Conservation (phyloP, 2,888 invertebrate species). For the Pasiphila rectangulata region DNA sequence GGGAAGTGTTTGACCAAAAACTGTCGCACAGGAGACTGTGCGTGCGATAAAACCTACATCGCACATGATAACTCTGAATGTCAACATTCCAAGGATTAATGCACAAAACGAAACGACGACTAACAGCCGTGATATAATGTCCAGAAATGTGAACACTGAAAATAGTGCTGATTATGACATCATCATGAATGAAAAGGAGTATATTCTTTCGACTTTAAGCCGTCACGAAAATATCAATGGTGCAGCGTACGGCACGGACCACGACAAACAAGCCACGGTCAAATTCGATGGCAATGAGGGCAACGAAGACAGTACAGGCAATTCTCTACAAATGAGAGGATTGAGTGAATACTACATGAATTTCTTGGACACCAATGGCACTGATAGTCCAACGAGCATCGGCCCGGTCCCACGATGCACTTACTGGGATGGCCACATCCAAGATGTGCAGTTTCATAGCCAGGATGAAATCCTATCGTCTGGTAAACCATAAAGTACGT, state of each 20-base stretch:
- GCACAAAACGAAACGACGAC: too few species aligned
- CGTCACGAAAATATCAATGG: too few species aligned
- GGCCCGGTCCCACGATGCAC: not conserved
- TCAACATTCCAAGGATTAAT: too few species aligned
- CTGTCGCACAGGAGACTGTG: constrained; percentile 8
- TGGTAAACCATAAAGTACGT: too few species aligned
- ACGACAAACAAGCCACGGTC: too few species aligned
- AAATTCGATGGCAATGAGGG: not conserved
- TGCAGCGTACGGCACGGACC: too few species aligned
- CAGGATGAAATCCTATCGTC: not conserved
- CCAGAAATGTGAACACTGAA: too few species aligned
- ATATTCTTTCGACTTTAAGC: too few species aligned
- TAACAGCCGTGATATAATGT: too few species aligned
- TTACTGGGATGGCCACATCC: not conserved
- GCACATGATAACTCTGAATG: not conserved
- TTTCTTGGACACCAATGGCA: not conserved
- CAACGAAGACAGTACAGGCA: not conserved
- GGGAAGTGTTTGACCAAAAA: constrained; percentile 10
- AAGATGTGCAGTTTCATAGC: constrained; percentile 2
- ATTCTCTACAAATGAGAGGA: not conserved
- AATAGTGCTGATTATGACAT: too few species aligned
- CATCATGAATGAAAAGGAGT: too few species aligned
- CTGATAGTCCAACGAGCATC: not conserved
- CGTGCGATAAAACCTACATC: not conserved
- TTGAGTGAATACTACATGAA: constrained; percentile 1